Evolutionary conservation across 1,140 invertebrate genomes (phyloP).

Genomic region (Lepidurus arcticus): DNA sequence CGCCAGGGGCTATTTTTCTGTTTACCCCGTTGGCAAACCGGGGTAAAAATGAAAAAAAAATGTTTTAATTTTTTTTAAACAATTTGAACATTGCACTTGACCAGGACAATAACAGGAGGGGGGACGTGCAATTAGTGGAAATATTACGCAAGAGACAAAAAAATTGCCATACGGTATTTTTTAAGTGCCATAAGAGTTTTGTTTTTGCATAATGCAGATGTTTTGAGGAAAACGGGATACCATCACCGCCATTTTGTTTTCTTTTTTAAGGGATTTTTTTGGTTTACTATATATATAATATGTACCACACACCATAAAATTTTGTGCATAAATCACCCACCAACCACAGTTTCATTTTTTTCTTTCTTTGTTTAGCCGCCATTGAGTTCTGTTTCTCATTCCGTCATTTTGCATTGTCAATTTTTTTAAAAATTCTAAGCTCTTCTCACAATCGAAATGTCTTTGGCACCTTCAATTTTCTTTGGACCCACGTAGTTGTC

Average conservation of each 20-base stretch:
- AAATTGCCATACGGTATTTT: background rate
- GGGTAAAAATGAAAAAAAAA: background rate
- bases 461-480: background rate
- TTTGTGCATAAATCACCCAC: conserved; percentile 19
- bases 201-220: conserved; percentile 14
- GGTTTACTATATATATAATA: conserved; percentile 11
- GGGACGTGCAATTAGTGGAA: conserved; percentile 5
- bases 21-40: background rate
- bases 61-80: background rate
- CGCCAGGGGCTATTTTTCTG: background rate
- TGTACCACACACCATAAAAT: conserved; percentile 19
- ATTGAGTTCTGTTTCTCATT: background rate
- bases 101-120: conserved; percentile 20
- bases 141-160: background rate
- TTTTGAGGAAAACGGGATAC: background rate
- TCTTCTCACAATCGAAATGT: background rate
- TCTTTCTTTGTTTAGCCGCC: background rate
- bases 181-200: conserved; percentile 3
- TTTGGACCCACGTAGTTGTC: background rate
- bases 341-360: background rate
- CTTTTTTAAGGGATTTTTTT: background rate
- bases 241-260: background rate
- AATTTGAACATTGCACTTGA: conserved; percentile 16
- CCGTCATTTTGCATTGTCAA: background rate
- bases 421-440: background rate